Evolutionary conservation across 2,797 vertebrate genomes (phyloP).

Genomic region (Anguilla anguilla): DNA sequence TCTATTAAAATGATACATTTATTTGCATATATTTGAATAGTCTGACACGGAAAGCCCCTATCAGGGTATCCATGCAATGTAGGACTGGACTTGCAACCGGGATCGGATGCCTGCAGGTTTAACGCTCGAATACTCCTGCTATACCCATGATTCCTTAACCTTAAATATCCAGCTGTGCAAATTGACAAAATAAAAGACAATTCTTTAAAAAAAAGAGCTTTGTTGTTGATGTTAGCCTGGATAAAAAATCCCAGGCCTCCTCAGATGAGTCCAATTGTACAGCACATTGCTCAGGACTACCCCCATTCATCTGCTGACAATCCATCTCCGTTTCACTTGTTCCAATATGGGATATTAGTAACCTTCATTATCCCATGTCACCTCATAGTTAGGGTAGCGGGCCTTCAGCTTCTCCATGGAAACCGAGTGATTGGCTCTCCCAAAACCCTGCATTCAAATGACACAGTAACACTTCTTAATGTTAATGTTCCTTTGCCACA

Average conservation of each 20-base stretch:
- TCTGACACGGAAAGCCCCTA: not conserved
- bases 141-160: not conserved
- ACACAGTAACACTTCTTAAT: not conserved
- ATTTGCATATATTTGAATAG: not conserved
- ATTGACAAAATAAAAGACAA: not conserved
- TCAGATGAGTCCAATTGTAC: not conserved
- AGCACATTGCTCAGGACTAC: not conserved
- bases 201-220: not conserved
- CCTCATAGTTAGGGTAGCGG: slow-evolving; percentile 82
- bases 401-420: slow-evolving; percentile 85
- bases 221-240: not conserved
- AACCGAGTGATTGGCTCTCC: slow-evolving; percentile 83
- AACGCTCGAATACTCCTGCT: not conserved
- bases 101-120: no score
- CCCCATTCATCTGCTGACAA: not conserved
- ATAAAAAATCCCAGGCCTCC: not conserved
- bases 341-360: slow-evolving; percentile 72
- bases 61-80: not conserved
- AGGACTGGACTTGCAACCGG: not conserved
- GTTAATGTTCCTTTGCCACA: not conserved
- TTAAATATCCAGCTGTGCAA: not conserved
- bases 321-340: not conserved
- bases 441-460: slow-evolving; percentile 79
- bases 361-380: slow-evolving; percentile 92
- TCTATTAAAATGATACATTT: not conserved